Conservation (phyloP, 1,140 invertebrate genomes). For the Leptinotarsa undecemlineata region DNA sequence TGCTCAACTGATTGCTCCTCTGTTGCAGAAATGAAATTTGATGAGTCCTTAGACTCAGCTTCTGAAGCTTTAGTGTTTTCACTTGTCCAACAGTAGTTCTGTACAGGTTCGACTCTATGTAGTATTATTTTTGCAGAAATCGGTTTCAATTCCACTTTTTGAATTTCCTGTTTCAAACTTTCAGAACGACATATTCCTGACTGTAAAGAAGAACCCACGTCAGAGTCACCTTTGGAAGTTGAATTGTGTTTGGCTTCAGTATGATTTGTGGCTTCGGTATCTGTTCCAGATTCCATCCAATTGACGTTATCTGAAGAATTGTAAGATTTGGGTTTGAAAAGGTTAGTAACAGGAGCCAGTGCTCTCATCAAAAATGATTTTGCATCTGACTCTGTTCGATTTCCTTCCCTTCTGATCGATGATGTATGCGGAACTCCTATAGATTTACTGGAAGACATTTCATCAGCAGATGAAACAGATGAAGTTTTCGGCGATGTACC, state of each 20-base stretch:
- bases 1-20: slow-evolving; percentile 18
- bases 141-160: slow-evolving; percentile 8
- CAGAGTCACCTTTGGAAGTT: no score
- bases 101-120: slow-evolving; percentile 30
- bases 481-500: slow-evolving; percentile 58
- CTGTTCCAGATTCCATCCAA: slow-evolving; percentile 34
- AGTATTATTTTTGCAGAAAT: slow-evolving; percentile 32
- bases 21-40: slow-evolving; percentile 3
- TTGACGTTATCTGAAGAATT: slow-evolving; percentile 39
- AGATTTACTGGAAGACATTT: slow-evolving; percentile 62
- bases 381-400: slow-evolving; percentile 64
- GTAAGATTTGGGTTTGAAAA: slow-evolving; percentile 62
- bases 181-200: no score
- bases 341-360: slow-evolving; percentile 67
- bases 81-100: not conserved
- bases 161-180: not conserved
- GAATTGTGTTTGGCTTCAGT: no score
- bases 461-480: slow-evolving; percentile 62
- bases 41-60: not conserved
- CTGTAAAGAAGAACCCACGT: no score
- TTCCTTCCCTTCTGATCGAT: slow-evolving; percentile 57
- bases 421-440: slow-evolving; percentile 58
- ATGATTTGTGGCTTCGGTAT: not conserved
- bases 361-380: slow-evolving; percentile 73
- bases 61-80: slow-evolving; percentile 6